Evolutionary conservation across 2,888 invertebrate genomes (phyloP), one percentile per base, ranked within the genome.

Genomic region (Tipula lateralis): DNA sequence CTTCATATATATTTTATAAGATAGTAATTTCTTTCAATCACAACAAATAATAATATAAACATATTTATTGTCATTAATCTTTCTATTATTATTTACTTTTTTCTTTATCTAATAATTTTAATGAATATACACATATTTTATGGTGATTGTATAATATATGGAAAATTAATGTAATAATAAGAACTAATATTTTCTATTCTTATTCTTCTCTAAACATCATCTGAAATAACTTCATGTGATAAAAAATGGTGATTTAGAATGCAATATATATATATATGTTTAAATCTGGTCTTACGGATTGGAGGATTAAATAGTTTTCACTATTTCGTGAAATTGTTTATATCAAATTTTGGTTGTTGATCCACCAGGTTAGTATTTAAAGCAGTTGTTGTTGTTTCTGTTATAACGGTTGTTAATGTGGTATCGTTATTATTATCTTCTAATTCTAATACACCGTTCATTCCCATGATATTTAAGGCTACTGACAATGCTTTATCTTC

Each of bases 11-110:
- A 50, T 16, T 36, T 16, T 50, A 50, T 50, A 50, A 50, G 44
- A 9, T 50, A 50, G 16, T 50, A 50, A 50, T 50, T 50, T 50
- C 44, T 16, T 50, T 50, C 44, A 50, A 44, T 50, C 44, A 50
- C 44, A 50, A 50, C 44, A 50, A 66, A 66, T 66, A 66, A 66
- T 66, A 66, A 66, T 66, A 66, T 66, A 24, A 66, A 66, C n/a
- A 66, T 66, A 66, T 66, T 66, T 66, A 66, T 66, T 66, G 66
- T 66, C 66, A 66, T 66, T 66, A 66, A 66, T 66, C 6, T 24
- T 66, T 50, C 44, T 50, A 50, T 50, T 50, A 50, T 50, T 50
- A 50, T 50, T 50, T 50, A 50, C 44, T 50, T 50, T 50, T 50
- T 7, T 50, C 44, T 50, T 50, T 50, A 50, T 50, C 44, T 50